Percentiles rank a stretch among this genome's conserved stretches.
These are phyloP conservation scores for Acipenser ruthenus DNA, from an alignment of 2,797 vertebrate genomes.

Conservation along the genomic window DNA sequence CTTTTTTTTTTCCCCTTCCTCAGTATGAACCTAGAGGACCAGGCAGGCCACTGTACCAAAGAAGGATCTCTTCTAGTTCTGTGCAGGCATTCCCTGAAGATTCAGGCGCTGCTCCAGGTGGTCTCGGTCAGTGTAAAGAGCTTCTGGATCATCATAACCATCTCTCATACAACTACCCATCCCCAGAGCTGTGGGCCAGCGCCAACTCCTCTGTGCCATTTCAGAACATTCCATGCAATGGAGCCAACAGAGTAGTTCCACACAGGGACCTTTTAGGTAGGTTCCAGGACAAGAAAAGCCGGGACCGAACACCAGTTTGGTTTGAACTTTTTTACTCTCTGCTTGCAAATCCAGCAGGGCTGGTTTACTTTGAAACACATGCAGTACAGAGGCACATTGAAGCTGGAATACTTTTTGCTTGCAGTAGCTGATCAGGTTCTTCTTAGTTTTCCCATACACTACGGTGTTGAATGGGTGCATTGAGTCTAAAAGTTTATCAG, in stretches of 20 bases:
- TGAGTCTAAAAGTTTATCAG: too few relatives aligned
- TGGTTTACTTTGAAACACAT: too few relatives aligned
- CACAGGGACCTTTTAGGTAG: slow-evolving; percentile 84
- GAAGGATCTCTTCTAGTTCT: slow-evolving; percentile 93
- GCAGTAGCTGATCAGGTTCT: too few relatives aligned
- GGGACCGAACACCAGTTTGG: too few relatives aligned
- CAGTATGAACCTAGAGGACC: slow-evolving; percentile 98
- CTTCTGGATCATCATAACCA: slow-evolving; percentile 72
- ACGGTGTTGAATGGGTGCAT: too few relatives aligned
- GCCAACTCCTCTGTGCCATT: slow-evolving; percentile 73
- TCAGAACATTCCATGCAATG: slow-evolving; percentile 98
- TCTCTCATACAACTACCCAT: slow-evolving; percentile 72
- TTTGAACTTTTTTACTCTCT: too few relatives aligned
- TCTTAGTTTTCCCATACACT: too few relatives aligned
- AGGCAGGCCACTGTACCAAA: slow-evolving; percentile 97
- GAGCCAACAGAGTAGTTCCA: slow-evolving; percentile 73
- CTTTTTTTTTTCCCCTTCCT: not conserved
- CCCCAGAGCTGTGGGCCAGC: slow-evolving; percentile 85
- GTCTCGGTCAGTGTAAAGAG: slow-evolving; percentile 75
- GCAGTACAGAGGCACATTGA: too few relatives aligned
- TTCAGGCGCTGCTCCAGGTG: slow-evolving; percentile 63
- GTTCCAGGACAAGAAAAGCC: slow-evolving; percentile 17
- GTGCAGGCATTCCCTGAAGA: slow-evolving; percentile 81
- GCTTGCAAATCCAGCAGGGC: too few relatives aligned
- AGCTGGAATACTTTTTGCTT: too few relatives aligned